Evolutionary conservation across 2,113 vertebrate species (phyloP).

Genomic region (Montifringilla adamsi): DNA sequence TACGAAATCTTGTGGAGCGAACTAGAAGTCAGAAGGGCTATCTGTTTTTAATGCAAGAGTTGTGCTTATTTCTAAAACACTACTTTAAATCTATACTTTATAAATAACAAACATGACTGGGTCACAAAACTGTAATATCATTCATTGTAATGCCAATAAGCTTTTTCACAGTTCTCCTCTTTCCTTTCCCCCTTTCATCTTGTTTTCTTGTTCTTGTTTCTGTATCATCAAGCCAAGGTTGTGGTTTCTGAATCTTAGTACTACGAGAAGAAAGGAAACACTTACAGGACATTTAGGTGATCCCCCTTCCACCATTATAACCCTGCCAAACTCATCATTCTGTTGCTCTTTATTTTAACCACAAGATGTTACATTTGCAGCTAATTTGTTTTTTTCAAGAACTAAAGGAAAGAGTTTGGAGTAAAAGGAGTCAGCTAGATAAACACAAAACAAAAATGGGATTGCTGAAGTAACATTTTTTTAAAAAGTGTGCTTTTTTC

Average conservation of each 20-base stretch:
- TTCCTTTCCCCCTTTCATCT: background rate
- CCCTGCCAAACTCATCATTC: background rate
- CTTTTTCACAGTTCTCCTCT: background rate
- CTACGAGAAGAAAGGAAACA: background rate
- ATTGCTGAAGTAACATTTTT: background rate
- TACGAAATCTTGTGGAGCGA: background rate
- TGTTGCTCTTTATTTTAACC: background rate
- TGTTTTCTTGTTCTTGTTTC: background rate
- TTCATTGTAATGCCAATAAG: background rate
- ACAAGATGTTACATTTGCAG: background rate
- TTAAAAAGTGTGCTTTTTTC: background rate
- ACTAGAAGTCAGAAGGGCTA: background rate
- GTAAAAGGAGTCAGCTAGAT: background rate
- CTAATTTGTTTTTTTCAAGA: background rate
- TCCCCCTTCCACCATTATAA: background rate
- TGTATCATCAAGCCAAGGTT: background rate
- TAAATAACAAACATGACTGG: background rate
- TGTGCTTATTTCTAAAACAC: constrained; percentile 1
- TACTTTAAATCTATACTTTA: background rate
- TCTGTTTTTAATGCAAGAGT: background rate
- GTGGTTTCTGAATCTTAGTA: background rate
- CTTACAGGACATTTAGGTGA: background rate
- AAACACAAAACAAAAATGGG: background rate
- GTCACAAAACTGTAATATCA: background rate
- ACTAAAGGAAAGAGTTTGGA: background rate